phyloP scores from a whole-genome alignment of 2,113 vertebrate species.

The Nannobrachium achirus region DNA sequence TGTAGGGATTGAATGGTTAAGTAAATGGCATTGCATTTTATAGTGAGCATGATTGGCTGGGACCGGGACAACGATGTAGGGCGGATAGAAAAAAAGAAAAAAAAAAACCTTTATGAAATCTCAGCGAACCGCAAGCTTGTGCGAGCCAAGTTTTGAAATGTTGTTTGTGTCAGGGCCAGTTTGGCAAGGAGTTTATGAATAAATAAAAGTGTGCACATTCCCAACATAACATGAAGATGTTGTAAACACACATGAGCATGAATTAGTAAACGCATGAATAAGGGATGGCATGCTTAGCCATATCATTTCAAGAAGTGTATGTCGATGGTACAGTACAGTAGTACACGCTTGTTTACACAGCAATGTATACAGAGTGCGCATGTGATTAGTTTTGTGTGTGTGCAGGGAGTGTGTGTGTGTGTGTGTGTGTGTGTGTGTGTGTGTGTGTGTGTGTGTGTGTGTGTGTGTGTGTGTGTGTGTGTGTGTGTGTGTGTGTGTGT shows the following conservation, averaged over 20 bases:
- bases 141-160: neutral
- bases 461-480: slow-evolving; percentile 1
- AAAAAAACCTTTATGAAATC: too few species aligned
- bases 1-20: too few species aligned
- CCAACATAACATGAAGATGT: neutral
- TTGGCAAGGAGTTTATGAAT: slow-evolving; percentile 1
- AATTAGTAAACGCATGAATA: slow-evolving; percentile 14
- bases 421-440: neutral
- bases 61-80: too few species aligned
- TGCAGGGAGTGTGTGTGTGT: neutral
- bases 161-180: neutral
- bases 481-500: neutral
- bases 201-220: slow-evolving; percentile 1
- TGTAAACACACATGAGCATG: neutral
- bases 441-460: slow-evolving; percentile 13
- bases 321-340: neutral
- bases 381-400: neutral
- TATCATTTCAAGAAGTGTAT: slow-evolving; percentile 1
- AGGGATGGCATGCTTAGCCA: slow-evolving; percentile 9
- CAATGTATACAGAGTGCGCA: neutral
- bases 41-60: too few species aligned
- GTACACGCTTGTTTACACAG: neutral
- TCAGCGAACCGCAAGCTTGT: too few species aligned
- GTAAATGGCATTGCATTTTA: too few species aligned
- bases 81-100: too few species aligned